Percentiles rank a stretch among this genome's conserved stretches.
These are phyloP conservation scores for Nebria ingens DNA, from an alignment of 1,140 invertebrate genomes.

Conservation along the genomic window DNA sequence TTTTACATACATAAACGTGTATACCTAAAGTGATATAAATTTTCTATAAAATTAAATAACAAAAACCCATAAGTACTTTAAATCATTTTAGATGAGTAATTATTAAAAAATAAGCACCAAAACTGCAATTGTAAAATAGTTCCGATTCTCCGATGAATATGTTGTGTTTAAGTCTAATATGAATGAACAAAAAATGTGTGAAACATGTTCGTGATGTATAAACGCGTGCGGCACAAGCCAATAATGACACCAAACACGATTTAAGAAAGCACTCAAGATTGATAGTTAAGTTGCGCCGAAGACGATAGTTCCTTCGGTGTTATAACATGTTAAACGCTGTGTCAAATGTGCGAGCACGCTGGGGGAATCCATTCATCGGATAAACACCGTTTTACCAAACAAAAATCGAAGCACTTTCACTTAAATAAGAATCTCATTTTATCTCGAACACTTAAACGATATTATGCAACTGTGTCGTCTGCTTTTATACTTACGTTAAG, in stretches of 20 bases:
- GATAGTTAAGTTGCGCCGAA: neutral
- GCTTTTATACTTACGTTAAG: too few species aligned
- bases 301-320: constrained; percentile 2
- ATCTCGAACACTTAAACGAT: neutral
- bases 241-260: neutral
- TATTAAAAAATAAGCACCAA: too few species aligned
- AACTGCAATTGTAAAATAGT: too few species aligned
- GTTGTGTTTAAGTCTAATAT: too few species aligned
- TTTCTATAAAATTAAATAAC: too few species aligned
- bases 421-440: neutral
- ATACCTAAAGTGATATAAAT: too few species aligned
- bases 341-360: neutral
- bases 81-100: too few species aligned
- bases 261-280: constrained; percentile 8
- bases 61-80: too few species aligned
- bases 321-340: constrained; percentile 1
- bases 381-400: neutral
- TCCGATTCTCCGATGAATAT: too few species aligned
- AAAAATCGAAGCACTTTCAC: neutral
- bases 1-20: too few species aligned
- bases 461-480: too few species aligned
- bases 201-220: neutral
- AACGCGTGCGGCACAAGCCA: neutral
- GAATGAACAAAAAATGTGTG: too few species aligned
- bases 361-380: neutral